Base-by-base conservation (phyloP, 2,113 vertebrate species). In the Pelobates fuscus region DNA sequence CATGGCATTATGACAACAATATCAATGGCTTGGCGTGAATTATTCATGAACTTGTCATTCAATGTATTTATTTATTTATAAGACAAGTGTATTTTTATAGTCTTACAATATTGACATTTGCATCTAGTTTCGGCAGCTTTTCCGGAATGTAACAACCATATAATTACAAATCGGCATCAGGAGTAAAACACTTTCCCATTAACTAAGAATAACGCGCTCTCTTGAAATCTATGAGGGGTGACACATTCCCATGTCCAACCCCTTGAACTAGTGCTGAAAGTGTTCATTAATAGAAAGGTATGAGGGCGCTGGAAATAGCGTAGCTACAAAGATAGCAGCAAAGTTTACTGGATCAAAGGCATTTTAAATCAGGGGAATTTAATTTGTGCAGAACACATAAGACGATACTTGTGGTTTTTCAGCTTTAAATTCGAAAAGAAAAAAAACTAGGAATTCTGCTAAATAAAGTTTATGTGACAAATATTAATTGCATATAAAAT, bases 121-220 rank as follows among this genome's bases (percentile, higher is more conserved):
- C 32, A 82, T 81, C 0, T 10, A 6, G n/a, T 74, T 84, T 81
- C 30, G 32, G 43, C 77, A 30, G 60, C 69, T 72, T 43, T 79
- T 78, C 78, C 69, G 79, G 66, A 83, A 80, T 68, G 77, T 83
- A 60, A 24, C 78, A 79, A 77, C 59, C 71, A 81, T 67, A 75
- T 80, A 84, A 70, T 29, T 0, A 82, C 75, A 73, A 0, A 0
- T 65, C 76, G 8, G 18, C 20, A 55, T 78, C 71, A 71, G 64
- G 55, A 0, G 0, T 77, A 62, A 82, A 81, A 80, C 67, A 79
- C 77, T 75, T 83, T 81, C 1, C 0, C 62, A 55, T 81, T 80
- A 80, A 77, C 71, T 68, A 71, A 82, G 30, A 82, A 78, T 79
- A 82, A 81, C 67, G 10, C 0, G 1, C 26, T 25, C 55, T 52